phyloP scores from a whole-genome alignment of 2,888 invertebrate genomes.

The Pandemis heparana region DNA sequence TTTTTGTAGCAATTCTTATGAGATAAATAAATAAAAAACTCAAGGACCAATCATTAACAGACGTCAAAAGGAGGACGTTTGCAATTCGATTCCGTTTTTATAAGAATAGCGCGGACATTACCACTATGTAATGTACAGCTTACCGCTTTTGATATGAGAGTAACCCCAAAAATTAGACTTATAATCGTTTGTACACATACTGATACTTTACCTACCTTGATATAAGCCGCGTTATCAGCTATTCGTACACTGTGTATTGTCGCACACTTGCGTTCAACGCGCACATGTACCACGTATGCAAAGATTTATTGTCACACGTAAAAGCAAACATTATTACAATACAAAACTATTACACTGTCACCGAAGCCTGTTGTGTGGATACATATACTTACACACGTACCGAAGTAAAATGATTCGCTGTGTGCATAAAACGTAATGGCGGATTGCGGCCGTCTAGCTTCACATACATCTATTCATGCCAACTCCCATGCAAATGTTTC shows the following conservation, averaged over 20 bases:
- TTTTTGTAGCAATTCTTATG: too few relatives aligned
- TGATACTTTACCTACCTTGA: neutral
- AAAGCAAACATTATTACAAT: slow-evolving; percentile 46
- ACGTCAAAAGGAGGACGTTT: too few relatives aligned
- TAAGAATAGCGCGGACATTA: neutral
- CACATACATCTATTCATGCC: slow-evolving; percentile 44
- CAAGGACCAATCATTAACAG: too few relatives aligned
- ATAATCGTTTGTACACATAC: neutral
- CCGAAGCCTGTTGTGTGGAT: slow-evolving; percentile 50
- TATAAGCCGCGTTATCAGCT: neutral
- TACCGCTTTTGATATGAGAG: neutral
- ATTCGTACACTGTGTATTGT: neutral
- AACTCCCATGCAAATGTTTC: slow-evolving; percentile 60
- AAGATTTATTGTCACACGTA: slow-evolving; percentile 31
- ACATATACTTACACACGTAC: slow-evolving; percentile 64
- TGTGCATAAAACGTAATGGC: slow-evolving; percentile 56
- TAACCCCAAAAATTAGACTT: neutral
- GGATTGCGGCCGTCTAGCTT: slow-evolving; percentile 34
- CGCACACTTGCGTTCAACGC: neutral
- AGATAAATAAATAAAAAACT: too few relatives aligned
- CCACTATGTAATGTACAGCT: neutral
- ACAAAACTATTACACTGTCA: slow-evolving; percentile 47
- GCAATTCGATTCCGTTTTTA: too few relatives aligned
- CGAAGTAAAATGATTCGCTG: slow-evolving; percentile 74
- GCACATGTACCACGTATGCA: neutral